Evolutionary conservation across 2,797 vertebrate genomes (phyloP).

Genomic region (Lutra lutra): DNA sequence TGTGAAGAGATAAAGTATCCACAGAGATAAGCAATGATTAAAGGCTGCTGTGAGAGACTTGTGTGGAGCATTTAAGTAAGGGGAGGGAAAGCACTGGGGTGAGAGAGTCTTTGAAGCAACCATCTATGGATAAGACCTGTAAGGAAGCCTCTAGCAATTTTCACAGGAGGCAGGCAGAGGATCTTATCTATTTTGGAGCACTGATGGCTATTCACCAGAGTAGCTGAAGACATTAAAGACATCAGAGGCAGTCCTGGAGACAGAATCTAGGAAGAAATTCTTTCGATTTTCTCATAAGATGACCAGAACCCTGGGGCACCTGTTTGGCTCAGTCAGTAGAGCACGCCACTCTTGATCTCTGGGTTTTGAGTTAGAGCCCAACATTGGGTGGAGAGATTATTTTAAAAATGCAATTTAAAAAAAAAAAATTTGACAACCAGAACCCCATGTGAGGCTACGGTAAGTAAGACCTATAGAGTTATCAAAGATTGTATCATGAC

Average conservation of each 20-base stretch:
- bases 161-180: not conserved
- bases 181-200: not conserved
- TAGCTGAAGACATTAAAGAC: not conserved
- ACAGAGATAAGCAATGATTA: not conserved
- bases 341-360: not conserved
- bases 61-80: not conserved
- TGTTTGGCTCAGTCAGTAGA: not conserved
- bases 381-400: not conserved
- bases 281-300: not conserved
- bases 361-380: not conserved
- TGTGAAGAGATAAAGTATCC: not conserved
- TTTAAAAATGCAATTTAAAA: not conserved
- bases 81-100: not conserved
- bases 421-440: not conserved
- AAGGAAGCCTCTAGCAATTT: not conserved
- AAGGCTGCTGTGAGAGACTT: no score
- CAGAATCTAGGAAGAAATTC: not conserved
- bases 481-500: not conserved
- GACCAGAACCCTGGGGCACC: not conserved
- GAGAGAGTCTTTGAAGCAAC: not conserved
- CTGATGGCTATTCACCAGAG: not conserved
- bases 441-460: not conserved
- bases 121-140: no score
- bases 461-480: not conserved
- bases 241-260: not conserved